Conservation (phyloP, 2,797 vertebrate species). For the Synanceia verrucosa region DNA sequence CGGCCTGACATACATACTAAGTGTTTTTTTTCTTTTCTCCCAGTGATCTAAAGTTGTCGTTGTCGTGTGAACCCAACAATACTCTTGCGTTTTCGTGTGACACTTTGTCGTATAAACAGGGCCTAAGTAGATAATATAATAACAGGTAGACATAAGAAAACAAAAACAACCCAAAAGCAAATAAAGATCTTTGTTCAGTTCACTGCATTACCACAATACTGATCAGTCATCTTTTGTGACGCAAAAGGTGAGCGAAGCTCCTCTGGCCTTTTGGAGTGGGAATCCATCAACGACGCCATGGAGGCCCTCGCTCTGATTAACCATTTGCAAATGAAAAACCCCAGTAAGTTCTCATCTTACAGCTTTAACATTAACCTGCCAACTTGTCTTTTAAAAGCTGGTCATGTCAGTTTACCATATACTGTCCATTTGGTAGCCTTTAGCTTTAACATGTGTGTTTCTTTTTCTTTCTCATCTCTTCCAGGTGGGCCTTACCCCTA, state of each 20-base stretch:
- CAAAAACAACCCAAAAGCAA: too few relatives aligned
- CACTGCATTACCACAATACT: neutral
- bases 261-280: conserved; percentile 92
- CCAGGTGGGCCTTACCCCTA: conserved; percentile 93
- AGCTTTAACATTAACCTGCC: neutral
- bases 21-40: too few relatives aligned
- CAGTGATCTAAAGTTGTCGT: too few relatives aligned
- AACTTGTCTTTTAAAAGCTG: neutral
- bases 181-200: too few relatives aligned
- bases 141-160: too few relatives aligned
- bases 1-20: too few relatives aligned
- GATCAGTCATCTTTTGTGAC: conserved; percentile 25
- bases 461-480: neutral
- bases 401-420: neutral
- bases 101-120: too few relatives aligned
- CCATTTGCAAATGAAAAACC: conserved; percentile 94
- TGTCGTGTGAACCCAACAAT: too few relatives aligned
- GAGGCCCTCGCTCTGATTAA: conserved; percentile 90
- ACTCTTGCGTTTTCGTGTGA: too few relatives aligned
- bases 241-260: conserved; percentile 90
- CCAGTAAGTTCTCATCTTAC: conserved; percentile 82
- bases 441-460: neutral
- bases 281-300: conserved; percentile 91
- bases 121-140: too few relatives aligned
- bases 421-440: neutral